phyloP scores from a whole-genome alignment of 2,797 vertebrate genomes.

The Amazona finschi region DNA sequence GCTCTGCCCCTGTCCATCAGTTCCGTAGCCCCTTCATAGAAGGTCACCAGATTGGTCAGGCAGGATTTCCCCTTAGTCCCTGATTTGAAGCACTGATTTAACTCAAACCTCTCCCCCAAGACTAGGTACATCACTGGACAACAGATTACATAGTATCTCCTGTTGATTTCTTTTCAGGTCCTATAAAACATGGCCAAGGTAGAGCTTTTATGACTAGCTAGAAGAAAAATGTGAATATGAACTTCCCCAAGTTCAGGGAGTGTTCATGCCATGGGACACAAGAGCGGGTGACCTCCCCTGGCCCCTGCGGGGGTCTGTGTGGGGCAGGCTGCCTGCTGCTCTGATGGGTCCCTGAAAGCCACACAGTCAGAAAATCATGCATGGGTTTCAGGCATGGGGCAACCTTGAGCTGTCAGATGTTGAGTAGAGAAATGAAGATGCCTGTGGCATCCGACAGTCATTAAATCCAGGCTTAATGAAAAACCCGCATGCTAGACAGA shows the following conservation, averaged over 20 bases:
- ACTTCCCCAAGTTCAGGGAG: neutral
- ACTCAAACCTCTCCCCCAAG: neutral
- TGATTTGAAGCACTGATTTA: neutral
- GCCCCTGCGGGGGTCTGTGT: neutral
- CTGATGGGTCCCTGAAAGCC: neutral
- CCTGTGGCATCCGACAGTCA: neutral
- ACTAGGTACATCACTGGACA: rapidly evolving
- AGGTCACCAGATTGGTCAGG: too few species aligned
- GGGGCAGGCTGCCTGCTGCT: neutral
- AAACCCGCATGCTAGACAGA: neutral
- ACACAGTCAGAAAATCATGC: neutral
- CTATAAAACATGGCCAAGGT: neutral
- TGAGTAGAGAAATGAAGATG: neutral
- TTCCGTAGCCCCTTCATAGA: too few species aligned
- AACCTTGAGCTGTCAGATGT: neutral
- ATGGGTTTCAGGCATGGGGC: neutral
- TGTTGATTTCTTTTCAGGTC: neutral
- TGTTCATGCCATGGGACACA: neutral
- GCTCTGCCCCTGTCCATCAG: too few species aligned
- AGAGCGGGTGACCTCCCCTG: neutral
- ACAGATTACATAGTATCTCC: rapidly evolving
- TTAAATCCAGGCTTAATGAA: neutral
- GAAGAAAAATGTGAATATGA: neutral
- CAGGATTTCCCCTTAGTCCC: too few species aligned
- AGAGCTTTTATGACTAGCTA: neutral